Base-by-base conservation (phyloP, 2,888 invertebrate genomes). In the Cacoxenus indagator region DNA sequence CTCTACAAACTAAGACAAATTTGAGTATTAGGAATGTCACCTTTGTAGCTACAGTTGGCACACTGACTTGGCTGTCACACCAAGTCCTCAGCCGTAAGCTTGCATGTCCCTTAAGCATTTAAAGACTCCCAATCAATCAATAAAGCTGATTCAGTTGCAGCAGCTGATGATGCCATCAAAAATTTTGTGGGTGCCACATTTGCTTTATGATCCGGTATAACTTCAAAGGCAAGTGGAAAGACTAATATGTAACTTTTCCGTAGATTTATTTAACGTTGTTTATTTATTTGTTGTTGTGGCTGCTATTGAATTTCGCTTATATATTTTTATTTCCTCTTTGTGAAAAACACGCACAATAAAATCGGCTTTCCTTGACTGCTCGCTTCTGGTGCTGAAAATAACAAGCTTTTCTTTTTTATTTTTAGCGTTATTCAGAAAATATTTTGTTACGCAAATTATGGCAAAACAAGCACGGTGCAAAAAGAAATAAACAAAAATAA, bases 401-500 rank as follows among this genome's bases (percentile, higher is more conserved):
- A 37, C 8, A 37, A 14, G 37, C 37, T 37, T 2, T 14, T 37
- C 19, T 51, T 51, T 22, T 51, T 17, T 51, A 51, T 22, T 22
- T 51, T 22, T 19, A 22, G 17, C 9, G 19, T 51, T 51, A 51
- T 55, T 55, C 26, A 11, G 27, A 55, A 55, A 55, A 55, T 55
- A 55, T 55, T 55, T 55, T 27, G 26, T 24, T 55, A 55, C 55
- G 55, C 55, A 55, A 55, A 55, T 27, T 55, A 27, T n/a, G 26
- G 22, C 55, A 55, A 24, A 55, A 27, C 24, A 55, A 55, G 19
- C 55, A 51, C 17, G n/a, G 0, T 22, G 51, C 51, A 51, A 22
- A 9, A 2, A 19, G 1, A 14, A 55, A 0, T 17, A 4, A 8
- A 48, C 19, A 48, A 48, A 48, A 6, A 6, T 8, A 48, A 14